These are phyloP conservation scores for Polydrusus pterygomalis DNA, from an alignment of 2,888 invertebrate genomes.

Conservation along the genomic window DNA sequence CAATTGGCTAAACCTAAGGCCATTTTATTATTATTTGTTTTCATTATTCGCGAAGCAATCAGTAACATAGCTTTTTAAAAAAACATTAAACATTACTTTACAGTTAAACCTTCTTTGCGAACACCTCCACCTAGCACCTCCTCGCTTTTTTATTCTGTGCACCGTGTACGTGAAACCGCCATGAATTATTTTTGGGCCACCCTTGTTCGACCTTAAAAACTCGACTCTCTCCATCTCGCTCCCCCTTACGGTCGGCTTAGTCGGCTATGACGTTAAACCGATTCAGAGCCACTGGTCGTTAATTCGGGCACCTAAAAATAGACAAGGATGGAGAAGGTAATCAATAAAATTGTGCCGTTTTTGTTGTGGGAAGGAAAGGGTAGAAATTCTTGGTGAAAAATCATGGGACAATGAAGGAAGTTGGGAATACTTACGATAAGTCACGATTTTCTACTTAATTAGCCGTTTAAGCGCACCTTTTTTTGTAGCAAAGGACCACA, in stretches of 20 bases:
- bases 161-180: constrained; percentile 60
- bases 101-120: constrained; percentile 9
- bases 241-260: not conserved
- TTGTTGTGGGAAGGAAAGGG: not conserved
- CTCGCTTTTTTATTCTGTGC: constrained; percentile 10
- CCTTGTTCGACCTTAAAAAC: constrained; percentile 70
- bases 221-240: constrained; percentile 51
- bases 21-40: too few species aligned
- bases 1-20: too few species aligned
- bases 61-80: not conserved
- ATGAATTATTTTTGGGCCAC: constrained; percentile 72
- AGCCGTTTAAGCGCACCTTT: not conserved
- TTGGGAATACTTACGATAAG: constrained; percentile 5
- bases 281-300: constrained; percentile 44
- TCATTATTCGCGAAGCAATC: too few species aligned
- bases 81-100: constrained; percentile 18
- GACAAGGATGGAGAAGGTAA: constrained; percentile 30
- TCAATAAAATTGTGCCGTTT: constrained; percentile 31
- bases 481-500: not conserved
- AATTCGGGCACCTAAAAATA: constrained; percentile 44
- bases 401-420: not conserved
- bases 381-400: not conserved
- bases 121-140: constrained; percentile 6
- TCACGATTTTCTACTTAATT: not conserved
- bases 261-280: not conserved